These are phyloP conservation scores for Xiphophorus hellerii DNA, from an alignment of 2,113 vertebrate genomes.

Conservation along the genomic window DNA sequence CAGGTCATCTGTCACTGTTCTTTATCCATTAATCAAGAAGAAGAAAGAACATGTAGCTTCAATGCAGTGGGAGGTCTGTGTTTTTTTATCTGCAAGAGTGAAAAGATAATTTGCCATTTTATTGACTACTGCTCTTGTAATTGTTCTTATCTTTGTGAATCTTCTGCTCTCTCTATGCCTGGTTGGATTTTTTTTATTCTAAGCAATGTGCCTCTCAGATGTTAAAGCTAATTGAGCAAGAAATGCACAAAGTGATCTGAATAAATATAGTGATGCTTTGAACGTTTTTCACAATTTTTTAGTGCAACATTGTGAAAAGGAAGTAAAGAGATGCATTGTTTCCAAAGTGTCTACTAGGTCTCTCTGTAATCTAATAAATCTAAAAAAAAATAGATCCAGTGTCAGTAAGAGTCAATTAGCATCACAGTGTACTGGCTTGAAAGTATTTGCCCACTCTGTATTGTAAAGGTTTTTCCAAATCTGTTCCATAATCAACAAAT, in stretches of 20 bases:
- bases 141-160: constrained; percentile 11
- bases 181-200: neutral
- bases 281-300: neutral
- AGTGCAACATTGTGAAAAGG: neutral
- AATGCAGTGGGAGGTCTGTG: constrained; percentile 4
- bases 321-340: neutral
- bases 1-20: constrained; percentile 42
- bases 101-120: constrained; percentile 6
- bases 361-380: neutral
- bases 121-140: constrained; percentile 6
- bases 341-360: neutral
- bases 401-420: too few relatives aligned
- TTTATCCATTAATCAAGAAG: constrained; percentile 41
- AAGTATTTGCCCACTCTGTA: too few relatives aligned
- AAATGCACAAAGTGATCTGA: neutral
- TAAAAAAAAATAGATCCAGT: too few relatives aligned
- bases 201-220: neutral
- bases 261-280: neutral
- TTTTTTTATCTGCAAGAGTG: constrained; percentile 31
- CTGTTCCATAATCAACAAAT: too few relatives aligned
- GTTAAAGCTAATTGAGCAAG: neutral
- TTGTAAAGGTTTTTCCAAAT: too few relatives aligned
- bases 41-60: constrained; percentile 25
- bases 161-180: neutral
- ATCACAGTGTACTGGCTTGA: neutral